phyloP scores from a whole-genome alignment of 2,113 vertebrate species.

The Nanorana parkeri region DNA sequence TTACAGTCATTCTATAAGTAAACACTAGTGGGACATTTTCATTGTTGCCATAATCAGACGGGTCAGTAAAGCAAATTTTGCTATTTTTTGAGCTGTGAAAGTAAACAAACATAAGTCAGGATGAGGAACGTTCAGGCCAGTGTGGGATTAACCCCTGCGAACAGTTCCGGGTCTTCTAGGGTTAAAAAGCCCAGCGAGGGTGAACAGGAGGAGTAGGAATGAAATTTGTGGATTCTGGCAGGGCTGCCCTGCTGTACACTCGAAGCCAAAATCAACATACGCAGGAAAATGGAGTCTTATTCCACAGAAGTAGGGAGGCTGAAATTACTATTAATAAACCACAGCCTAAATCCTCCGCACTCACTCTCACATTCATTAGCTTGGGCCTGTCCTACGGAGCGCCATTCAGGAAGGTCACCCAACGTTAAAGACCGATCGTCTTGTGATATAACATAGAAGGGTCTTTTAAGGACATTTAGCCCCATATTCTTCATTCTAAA shows the following conservation, averaged over 20 bases:
- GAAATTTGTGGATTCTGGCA: slow-evolving; percentile 55
- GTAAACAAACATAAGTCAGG: background rate
- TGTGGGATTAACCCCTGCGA: slow-evolving; percentile 11
- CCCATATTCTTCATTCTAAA: no score
- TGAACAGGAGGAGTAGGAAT: slow-evolving; percentile 33
- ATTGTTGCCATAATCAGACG: background rate
- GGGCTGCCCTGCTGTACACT: slow-evolving; percentile 32
- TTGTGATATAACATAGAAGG: background rate
- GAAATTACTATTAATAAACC: slow-evolving; percentile 52
- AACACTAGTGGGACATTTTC: no score
- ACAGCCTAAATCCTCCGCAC: slow-evolving; percentile 29
- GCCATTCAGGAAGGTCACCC: background rate
- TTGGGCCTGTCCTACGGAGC: slow-evolving; percentile 22
- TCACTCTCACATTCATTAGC: slow-evolving; percentile 22
- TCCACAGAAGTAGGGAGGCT: slow-evolving; percentile 43
- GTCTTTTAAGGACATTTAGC: no score
- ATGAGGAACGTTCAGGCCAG: background rate
- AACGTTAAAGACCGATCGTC: slow-evolving; percentile 3
- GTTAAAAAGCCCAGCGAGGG: slow-evolving; percentile 19
- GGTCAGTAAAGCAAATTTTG: background rate
- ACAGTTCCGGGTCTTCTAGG: slow-evolving; percentile 13
- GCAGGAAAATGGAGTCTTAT: slow-evolving; percentile 56
- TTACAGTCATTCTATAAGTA: no score
- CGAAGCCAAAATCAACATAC: slow-evolving; percentile 54
- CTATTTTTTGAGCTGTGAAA: background rate